Conservation (phyloP, 2,113 vertebrate genomes). For the Grantiella picta region DNA sequence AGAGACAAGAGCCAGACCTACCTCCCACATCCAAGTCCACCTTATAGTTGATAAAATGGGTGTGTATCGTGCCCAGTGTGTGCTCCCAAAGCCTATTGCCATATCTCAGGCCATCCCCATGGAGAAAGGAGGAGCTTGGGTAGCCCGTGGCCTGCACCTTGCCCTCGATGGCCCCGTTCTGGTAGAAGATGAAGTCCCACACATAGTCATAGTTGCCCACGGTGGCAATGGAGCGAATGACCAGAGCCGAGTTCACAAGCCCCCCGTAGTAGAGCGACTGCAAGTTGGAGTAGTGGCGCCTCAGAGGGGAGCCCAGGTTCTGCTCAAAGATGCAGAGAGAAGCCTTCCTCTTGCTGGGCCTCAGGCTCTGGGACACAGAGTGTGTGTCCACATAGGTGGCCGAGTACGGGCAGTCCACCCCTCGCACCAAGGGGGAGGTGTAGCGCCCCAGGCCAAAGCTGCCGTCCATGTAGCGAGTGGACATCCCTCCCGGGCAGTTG, state of each 20-base stretch:
- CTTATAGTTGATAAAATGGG: conserved; percentile 85
- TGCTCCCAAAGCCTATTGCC: conserved; percentile 82
- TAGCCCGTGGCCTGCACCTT: conserved; percentile 86
- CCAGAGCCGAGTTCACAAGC: conserved; percentile 80
- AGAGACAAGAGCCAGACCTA: conserved; percentile 20
- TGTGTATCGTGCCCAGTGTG: conserved; percentile 83
- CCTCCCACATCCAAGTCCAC: conserved; percentile 87
- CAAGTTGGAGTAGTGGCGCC: conserved; percentile 84
- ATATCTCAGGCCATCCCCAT: conserved; percentile 67
- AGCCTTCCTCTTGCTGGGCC: not conserved
- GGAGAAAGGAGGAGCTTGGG: conserved; percentile 76
- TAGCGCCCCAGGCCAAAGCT: conserved; percentile 83
- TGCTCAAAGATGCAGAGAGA: conserved; percentile 87
- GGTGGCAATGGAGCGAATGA: conserved; percentile 80
- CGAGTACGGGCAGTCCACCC: conserved; percentile 83
- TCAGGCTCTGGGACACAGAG: not conserved
- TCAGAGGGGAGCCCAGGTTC: conserved; percentile 80
- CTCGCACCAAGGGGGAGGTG: conserved; percentile 79
- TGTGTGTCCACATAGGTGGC: not conserved
- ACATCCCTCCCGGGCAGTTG: conserved; percentile 77
- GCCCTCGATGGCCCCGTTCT: conserved; percentile 78
- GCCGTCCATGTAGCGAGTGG: conserved; percentile 85
- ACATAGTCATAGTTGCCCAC: conserved; percentile 86
- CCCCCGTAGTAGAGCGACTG: conserved; percentile 79
- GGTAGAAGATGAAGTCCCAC: conserved; percentile 89